phyloP scores from a whole-genome alignment of 2,888 invertebrate genomes.

The Brachylomia viminalis region DNA sequence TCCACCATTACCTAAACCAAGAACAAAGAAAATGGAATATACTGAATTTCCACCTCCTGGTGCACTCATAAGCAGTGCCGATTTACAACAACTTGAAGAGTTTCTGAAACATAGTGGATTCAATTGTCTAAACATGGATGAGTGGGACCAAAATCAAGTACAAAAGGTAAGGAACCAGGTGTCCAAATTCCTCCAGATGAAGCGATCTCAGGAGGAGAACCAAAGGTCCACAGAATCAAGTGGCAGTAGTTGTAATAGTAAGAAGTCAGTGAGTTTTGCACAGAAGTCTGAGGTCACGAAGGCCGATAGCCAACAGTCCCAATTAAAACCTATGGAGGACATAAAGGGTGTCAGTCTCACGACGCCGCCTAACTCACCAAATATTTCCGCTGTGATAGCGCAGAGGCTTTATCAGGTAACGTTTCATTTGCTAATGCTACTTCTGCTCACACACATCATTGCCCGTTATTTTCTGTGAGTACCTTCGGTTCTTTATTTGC shows the following conservation, averaged over 20 bases:
- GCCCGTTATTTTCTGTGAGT: conserved; percentile 88
- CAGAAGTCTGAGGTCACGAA: conserved; percentile 88
- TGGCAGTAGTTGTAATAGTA: conserved; percentile 91
- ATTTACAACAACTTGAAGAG: conserved; percentile 93
- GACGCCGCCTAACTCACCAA: conserved; percentile 94
- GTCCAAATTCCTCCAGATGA: conserved; percentile 92
- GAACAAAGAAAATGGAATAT: conserved; percentile 87
- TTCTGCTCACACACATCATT: conserved; percentile 81
- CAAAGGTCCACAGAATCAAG: conserved; percentile 91
- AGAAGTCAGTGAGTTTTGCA: conserved; percentile 95
- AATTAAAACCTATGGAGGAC: conserved; percentile 88
- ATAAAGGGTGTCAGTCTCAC: conserved; percentile 86
- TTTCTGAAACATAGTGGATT: conserved; percentile 93
- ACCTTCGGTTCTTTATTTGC: conserved; percentile 82
- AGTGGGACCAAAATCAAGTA: conserved; percentile 93
- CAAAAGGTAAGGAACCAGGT: conserved; percentile 93
- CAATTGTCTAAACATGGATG: conserved; percentile 92
- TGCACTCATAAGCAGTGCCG: conserved; percentile 90
- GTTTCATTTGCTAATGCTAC: conserved; percentile 72
- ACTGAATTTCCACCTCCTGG: conserved; percentile 88
- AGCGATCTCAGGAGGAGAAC: conserved; percentile 92
- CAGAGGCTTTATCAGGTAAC: conserved; percentile 91
- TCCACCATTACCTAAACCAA: conserved; percentile 88
- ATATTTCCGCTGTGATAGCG: conserved; percentile 92
- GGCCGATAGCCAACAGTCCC: conserved; percentile 82